These are phyloP conservation scores for Siniperca chuatsi DNA, from an alignment of 2,113 vertebrate species.

Conservation along the genomic window DNA sequence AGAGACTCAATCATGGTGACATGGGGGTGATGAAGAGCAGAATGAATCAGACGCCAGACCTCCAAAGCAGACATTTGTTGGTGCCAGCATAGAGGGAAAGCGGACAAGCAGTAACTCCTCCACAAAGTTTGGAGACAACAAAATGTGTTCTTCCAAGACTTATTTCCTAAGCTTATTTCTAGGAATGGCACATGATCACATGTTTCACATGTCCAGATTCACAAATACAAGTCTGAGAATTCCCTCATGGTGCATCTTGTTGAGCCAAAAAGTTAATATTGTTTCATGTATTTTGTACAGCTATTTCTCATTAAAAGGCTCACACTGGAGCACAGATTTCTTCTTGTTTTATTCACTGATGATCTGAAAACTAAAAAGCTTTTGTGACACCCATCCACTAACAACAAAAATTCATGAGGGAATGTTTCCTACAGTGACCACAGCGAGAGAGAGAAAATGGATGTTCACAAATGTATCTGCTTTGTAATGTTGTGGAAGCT, in stretches of 20 bases:
- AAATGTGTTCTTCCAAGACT: slow-evolving; percentile 39
- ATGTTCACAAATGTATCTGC: neutral
- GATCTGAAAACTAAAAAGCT: neutral
- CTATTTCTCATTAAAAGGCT: neutral
- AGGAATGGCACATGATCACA: slow-evolving; percentile 21
- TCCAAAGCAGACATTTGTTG: slow-evolving; percentile 3
- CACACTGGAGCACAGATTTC: neutral
- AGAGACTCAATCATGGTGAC: neutral
- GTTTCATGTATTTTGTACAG: neutral
- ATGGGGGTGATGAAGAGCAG: neutral
- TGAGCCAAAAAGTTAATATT: neutral
- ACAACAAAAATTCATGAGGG: slow-evolving; percentile 16
- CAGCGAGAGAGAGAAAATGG: neutral
- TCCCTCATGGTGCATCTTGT: neutral
- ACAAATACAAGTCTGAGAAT: neutral
- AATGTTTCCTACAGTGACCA: slow-evolving; percentile 17
- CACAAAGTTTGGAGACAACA: slow-evolving; percentile 15
- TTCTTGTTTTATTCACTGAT: neutral
- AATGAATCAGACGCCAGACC: neutral
- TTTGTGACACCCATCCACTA: neutral
- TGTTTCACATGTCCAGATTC: slow-evolving; percentile 1
- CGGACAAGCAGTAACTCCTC: neutral
- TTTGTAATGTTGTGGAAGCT: neutral
- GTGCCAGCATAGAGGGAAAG: slow-evolving; percentile 18
- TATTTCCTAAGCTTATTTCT: slow-evolving; percentile 41